Conservation (phyloP, 1,140 invertebrate genomes). For the Atopsyche davidsoni region DNA sequence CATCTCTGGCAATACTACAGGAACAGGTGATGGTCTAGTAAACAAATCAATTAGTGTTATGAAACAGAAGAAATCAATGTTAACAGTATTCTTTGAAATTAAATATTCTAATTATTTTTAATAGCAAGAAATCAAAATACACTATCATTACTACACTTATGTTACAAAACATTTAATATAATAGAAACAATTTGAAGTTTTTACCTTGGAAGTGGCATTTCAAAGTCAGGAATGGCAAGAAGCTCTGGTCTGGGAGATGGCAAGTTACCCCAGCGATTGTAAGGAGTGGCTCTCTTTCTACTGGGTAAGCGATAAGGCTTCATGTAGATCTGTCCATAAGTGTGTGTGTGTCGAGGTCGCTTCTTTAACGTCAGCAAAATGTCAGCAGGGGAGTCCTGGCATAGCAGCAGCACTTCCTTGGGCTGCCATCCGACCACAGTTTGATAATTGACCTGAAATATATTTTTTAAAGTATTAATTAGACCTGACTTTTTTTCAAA, state of each 20-base stretch:
- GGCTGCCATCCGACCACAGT: constrained; percentile 87
- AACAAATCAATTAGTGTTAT: constrained; percentile 21
- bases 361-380: constrained; percentile 79
- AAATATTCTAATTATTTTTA: too few relatives aligned
- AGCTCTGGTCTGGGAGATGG: constrained; percentile 60
- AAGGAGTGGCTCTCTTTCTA: constrained; percentile 61
- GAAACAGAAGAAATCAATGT: constrained; percentile 1
- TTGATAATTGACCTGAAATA: constrained; percentile 84
- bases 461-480: too few relatives aligned
- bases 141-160: too few relatives aligned
- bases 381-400: constrained; percentile 74
- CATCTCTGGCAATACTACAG: constrained; percentile 32
- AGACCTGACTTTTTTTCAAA: too few relatives aligned
- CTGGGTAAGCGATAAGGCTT: constrained; percentile 71
- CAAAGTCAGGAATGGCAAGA: constrained; percentile 58
- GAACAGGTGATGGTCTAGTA: constrained; percentile 32
- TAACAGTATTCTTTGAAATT: too few relatives aligned
- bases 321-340: constrained; percentile 77
- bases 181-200: constrained; percentile 14
- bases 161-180: constrained; percentile 6
- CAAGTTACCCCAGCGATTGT: constrained; percentile 60
- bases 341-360: constrained; percentile 73
- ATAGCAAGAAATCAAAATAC: neutral
- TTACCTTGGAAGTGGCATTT: constrained; percentile 55
- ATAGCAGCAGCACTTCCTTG: constrained; percentile 70